These are phyloP conservation scores for Drosophila histrio DNA, from an alignment of 2,888 invertebrate genomes.

Conservation along the genomic window DNA sequence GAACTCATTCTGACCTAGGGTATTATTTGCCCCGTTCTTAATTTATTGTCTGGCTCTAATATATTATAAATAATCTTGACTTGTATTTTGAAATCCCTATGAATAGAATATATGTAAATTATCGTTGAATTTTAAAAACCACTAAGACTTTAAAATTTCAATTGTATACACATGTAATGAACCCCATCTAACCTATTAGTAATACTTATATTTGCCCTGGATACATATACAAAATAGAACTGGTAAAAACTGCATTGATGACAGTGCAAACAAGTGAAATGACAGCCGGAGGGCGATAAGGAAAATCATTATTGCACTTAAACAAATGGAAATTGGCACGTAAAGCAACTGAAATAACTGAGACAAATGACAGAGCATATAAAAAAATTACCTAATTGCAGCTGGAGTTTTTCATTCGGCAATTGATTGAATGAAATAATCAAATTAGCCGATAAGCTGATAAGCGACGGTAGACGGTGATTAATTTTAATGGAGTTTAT, in stretches of 20 bases:
- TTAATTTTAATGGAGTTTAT: conserved; percentile 22
- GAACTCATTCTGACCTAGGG: no score
- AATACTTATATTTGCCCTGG: no score
- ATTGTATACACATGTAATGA: neutral
- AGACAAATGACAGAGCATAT: conserved; percentile 41
- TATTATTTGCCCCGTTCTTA: no score
- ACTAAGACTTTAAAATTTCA: neutral
- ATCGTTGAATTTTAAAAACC: neutral
- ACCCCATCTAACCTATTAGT: no score
- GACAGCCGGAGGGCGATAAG: conserved; percentile 50
- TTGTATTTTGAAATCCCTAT: no score
- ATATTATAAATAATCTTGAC: no score
- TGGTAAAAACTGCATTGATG: conserved; percentile 64
- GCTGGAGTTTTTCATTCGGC: neutral
- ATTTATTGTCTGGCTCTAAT: no score
- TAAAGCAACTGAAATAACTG: conserved; percentile 13
- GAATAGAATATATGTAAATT: no score
- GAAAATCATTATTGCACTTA: conserved; percentile 36
- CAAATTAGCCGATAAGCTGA: conserved; percentile 63
- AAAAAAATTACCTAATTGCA: conserved; percentile 49
- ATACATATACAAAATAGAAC: neutral
- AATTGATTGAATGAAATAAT: conserved; percentile 64
- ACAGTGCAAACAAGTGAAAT: conserved; percentile 68
- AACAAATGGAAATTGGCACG: conserved; percentile 66
- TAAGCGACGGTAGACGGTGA: conserved; percentile 14